Evolutionary conservation across 1,140 invertebrate genomes (phyloP).

Genomic region (Drosophila bipectinata): DNA sequence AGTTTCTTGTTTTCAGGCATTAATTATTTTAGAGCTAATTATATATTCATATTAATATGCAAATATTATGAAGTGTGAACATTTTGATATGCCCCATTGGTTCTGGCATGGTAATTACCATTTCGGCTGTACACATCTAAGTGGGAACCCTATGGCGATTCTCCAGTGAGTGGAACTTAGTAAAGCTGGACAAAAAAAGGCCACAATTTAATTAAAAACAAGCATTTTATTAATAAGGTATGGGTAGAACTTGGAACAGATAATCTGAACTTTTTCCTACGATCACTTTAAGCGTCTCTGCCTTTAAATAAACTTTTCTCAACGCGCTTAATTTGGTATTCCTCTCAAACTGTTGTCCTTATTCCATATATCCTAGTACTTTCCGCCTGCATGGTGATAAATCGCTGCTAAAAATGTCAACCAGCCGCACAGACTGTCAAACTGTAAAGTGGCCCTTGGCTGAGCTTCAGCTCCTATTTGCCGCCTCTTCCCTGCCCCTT

Average conservation of each 20-base stretch:
- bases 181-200: not conserved
- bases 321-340: not conserved
- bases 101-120: conserved; percentile 31
- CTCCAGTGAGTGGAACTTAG: conserved; percentile 10
- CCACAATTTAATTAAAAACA: not conserved
- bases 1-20: conserved; percentile 51
- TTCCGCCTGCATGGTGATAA: conserved; percentile 12
- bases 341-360: conserved; percentile 16
- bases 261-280: too few species aligned
- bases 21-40: conserved; percentile 60
- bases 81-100: conserved; percentile 63
- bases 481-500: conserved; percentile 28
- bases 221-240: not conserved
- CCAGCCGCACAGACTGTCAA: conserved; percentile 38
- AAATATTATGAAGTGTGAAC: conserved; percentile 76
- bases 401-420: conserved; percentile 33
- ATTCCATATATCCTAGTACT: not conserved
- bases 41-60: conserved; percentile 66
- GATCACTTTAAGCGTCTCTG: not conserved
- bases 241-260: too few species aligned
- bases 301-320: not conserved
- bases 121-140: conserved; percentile 26
- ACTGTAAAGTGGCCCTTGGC: conserved; percentile 52
- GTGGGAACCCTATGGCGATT: conserved; percentile 12
- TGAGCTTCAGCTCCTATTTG: conserved; percentile 6